Evolutionary conservation across 2,888 invertebrate species (phyloP), one percentile per base, ranked within the genome.

Genomic region (Drepanosiphum platanoidis): DNA sequence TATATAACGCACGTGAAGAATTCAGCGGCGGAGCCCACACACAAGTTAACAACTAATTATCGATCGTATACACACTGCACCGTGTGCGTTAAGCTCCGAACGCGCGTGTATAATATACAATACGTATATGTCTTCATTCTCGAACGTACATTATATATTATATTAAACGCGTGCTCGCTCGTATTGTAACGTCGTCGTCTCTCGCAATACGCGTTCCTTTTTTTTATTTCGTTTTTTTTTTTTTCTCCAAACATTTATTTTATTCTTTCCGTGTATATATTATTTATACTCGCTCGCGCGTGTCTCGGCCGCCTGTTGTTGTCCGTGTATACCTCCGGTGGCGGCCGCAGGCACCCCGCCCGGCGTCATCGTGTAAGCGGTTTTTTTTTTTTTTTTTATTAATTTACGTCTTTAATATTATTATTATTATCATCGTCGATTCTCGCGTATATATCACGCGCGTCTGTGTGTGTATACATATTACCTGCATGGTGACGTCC

Each of bases 11-110:
- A 7, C 15, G 22, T 27, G 34, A 36, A 70, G 52, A 52, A 36
- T 52, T 70, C 74, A 32, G 32, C 83, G 68, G 79, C 46, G 30
- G 27, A 30, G 84, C 84, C 83, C 83, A 83, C 83, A 83, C 83
- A 83, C 75, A 66, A 75, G 74, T 83, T 75, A 83, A 75, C 75
- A 66, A 83, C 83, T 83, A 83, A 83, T 83, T 83, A 83, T 83
- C 64, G 75, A 75, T 75, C 75, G 66, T 36, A 58, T 34, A 32
- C 11, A 71, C 36, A 71, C 36, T 52, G 15, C 22, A 52, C n/a
- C 4, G 52, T 18, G 0, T 22, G 22, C 18, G 52, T 52, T 22
- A 52, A 52, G 52, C 52, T 52, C 11, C 27, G 30, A 27, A 64
- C 64, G 64, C 8, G 30, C n/a, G 15, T 27, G n/a, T 27, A 61